Conservation (phyloP, 2,797 vertebrate genomes). For the Cuculus canorus region DNA sequence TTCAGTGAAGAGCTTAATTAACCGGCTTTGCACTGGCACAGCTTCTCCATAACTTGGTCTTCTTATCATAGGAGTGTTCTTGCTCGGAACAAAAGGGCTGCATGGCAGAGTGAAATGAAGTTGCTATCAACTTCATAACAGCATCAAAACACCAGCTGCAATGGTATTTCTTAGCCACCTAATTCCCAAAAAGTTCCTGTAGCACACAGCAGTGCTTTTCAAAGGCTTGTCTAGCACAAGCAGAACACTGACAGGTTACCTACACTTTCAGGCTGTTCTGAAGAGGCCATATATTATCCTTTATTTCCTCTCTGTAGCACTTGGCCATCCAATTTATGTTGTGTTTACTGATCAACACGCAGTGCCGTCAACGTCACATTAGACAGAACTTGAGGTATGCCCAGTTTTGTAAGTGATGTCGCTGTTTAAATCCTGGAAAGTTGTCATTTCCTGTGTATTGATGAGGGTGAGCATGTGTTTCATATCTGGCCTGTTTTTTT, state of each 20-base stretch:
- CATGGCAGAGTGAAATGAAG: not conserved
- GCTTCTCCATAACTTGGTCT: not conserved
- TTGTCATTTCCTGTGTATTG: not conserved
- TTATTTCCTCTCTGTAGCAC: not conserved
- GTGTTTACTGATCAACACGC: not conserved
- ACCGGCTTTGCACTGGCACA: not conserved
- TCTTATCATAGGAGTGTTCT: not conserved
- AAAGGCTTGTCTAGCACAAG: not conserved
- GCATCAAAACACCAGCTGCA: not conserved
- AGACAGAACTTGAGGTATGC: not conserved
- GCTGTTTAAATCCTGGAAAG: not conserved
- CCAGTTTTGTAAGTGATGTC: not conserved
- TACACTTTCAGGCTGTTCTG: not conserved
- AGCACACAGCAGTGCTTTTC: not conserved
- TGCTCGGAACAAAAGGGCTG: not conserved
- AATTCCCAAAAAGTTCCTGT: not conserved
- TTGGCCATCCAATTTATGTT: not conserved
- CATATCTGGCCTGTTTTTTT: constrained; percentile 50
- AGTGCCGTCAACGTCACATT: rapidly evolving
- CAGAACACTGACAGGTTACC: not conserved
- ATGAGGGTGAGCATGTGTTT: constrained; percentile 16
- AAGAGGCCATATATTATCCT: not conserved
- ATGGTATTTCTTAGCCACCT: not conserved
- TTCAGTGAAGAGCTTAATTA: not conserved
- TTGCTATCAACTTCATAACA: not conserved